Conservation (phyloP, 2,888 invertebrate genomes). For the Melieria crassipennis region DNA sequence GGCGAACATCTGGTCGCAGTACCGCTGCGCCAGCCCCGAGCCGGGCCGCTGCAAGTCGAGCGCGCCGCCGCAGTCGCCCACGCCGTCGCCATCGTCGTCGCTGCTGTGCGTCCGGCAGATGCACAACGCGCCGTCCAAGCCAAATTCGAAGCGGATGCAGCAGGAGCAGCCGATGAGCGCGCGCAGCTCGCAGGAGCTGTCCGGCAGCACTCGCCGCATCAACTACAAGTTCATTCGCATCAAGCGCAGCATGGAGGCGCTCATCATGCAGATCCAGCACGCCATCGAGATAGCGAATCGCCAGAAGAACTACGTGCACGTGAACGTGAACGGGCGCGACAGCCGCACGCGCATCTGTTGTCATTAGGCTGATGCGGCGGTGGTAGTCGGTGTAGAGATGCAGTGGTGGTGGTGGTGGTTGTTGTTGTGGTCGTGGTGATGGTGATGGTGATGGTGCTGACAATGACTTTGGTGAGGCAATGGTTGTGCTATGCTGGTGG, state of each 20-base stretch:
- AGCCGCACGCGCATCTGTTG: slow-evolving; percentile 45
- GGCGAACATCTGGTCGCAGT: slow-evolving; percentile 45
- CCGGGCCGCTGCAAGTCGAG: slow-evolving; percentile 1
- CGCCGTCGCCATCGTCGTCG: background rate
- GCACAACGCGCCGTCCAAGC: background rate
- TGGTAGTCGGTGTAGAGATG: background rate
- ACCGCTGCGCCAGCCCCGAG: slow-evolving; percentile 37
- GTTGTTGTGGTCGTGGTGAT: background rate
- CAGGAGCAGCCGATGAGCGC: slow-evolving; percentile 25
- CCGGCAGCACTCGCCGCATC: slow-evolving; percentile 44
- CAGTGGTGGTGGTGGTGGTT: background rate
- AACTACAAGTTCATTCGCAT: slow-evolving; percentile 50
- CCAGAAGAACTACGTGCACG: slow-evolving; percentile 47
- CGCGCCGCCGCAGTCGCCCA: background rate
- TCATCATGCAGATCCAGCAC: slow-evolving; percentile 45
- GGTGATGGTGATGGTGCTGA: background rate
- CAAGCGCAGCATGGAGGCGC: slow-evolving; percentile 49
- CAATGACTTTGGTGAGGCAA: background rate
- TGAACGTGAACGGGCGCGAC: slow-evolving; percentile 38
- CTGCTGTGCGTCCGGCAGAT: background rate
- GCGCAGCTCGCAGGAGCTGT: slow-evolving; percentile 47
- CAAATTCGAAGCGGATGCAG: background rate
- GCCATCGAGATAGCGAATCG: slow-evolving; percentile 48
- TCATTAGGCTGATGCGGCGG: slow-evolving; percentile 39
- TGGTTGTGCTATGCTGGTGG: background rate